Base-by-base conservation (phyloP, 2,888 invertebrate species). In the Cephus pulcher region DNA sequence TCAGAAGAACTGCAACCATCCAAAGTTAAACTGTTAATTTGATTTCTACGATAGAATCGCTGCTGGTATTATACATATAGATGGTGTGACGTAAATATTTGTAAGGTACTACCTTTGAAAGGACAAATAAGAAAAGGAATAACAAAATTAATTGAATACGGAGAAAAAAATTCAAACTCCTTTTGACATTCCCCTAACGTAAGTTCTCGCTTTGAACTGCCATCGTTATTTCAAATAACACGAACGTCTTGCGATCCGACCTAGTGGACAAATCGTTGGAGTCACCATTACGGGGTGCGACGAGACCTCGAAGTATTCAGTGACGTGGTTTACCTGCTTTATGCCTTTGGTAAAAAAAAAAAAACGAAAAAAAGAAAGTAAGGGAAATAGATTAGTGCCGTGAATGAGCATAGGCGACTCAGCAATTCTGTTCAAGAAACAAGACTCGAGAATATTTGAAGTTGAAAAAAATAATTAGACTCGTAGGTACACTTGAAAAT, bases 201-300 rank as follows among this genome's bases (percentile, higher is more conserved):
- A 40, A 1, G 23, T 23, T 40, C 37, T 71, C 37, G 69, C 34
- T 56, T 56, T 56, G 78, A 78, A 75, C 73, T 75, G 37, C 78
- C 80, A 79, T 86, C 86, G 84, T 86, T 86, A 86, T 86, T 86
- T 83, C 80, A 81, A 86, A 76, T 80, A 81, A 85, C 78, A 80
- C 85, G 76, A 83, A 80, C 86, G 81, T 56, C 23, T 56, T 56
- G 56, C 56, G 23, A 56, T 23, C 56, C 56, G 40, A 75, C 75
- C 75, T 73, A 69, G 68, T 74, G 69, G 79, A 78, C 77, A 80
- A 80, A 82, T 80, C 76, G 79, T 81, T 69, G 75, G 75, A 73
- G 40, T 76, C 75, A 37, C 81, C 76, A 78, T 82, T 75, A 77
- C 33, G 69, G 2, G 30, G 3, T 12, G n/a, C 32, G 1, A 12